Conservation (phyloP, 2,797 vertebrate genomes). For the Pygocentrus nattereri region DNA sequence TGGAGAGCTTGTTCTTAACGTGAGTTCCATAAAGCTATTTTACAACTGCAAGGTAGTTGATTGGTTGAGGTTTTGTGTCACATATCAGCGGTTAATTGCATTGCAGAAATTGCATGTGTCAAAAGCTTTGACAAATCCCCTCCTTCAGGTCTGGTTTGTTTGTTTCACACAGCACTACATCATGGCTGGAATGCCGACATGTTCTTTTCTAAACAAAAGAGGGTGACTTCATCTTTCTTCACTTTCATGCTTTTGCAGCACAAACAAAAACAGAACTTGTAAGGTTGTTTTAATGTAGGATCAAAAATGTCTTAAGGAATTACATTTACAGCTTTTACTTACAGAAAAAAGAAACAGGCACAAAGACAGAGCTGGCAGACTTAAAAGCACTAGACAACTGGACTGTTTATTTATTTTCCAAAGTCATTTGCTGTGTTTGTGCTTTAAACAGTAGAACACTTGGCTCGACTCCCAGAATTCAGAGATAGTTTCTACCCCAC, state of each 20-base stretch:
- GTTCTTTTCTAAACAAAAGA: background rate
- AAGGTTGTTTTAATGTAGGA: background rate
- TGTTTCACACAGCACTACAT: background rate
- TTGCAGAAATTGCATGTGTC: background rate
- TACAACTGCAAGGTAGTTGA: background rate
- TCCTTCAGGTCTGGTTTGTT: background rate
- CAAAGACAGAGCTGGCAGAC: background rate
- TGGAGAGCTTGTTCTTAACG: background rate
- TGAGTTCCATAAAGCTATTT: background rate
- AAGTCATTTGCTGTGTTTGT: background rate
- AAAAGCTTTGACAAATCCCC: constrained; percentile 2
- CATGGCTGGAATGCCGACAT: background rate
- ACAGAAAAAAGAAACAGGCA: background rate
- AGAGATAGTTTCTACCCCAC: background rate
- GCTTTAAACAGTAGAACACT: background rate
- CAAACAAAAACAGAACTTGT: constrained; percentile 3
- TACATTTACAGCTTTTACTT: background rate
- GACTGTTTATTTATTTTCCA: constrained; percentile 6
- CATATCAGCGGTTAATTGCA: background rate
- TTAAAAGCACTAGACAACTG: constrained; percentile 1
- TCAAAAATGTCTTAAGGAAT: constrained; percentile 22
- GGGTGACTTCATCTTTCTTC: background rate
- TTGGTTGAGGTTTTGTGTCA: constrained; percentile 1
- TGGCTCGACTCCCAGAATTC: constrained; percentile 11
- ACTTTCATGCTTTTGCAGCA: background rate